Evolutionary conservation across 2,888 invertebrate species (phyloP).

Genomic region (Hemithea aestivaria): DNA sequence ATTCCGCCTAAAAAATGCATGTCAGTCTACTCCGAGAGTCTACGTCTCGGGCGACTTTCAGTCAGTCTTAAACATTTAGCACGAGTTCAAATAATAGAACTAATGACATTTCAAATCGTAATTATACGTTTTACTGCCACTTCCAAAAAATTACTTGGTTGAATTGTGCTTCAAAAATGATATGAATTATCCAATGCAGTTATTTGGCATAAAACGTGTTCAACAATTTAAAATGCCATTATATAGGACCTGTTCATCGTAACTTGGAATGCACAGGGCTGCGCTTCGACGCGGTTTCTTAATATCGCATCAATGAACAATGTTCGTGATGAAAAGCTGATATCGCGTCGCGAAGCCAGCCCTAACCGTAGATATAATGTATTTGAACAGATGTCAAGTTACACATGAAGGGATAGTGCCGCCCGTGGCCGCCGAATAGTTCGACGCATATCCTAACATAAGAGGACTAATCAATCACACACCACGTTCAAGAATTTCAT

Average conservation of each 20-base stretch:
- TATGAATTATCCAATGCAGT: too few relatives aligned
- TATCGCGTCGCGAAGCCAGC: constrained; percentile 10
- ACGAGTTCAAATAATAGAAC: constrained; percentile 35
- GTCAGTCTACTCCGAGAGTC: constrained; percentile 54
- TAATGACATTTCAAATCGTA: too few relatives aligned
- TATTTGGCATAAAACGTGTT: too few relatives aligned
- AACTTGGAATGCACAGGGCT: constrained; percentile 30
- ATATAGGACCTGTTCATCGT: constrained; percentile 31
- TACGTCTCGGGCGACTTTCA: constrained; percentile 46
- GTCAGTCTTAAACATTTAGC: constrained; percentile 60
- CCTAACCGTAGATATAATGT: constrained; percentile 16
- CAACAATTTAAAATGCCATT: too few relatives aligned
- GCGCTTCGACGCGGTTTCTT: constrained; percentile 14
- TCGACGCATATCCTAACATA: constrained; percentile 28
- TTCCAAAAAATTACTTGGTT: too few relatives aligned
- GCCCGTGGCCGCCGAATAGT: constrained; percentile 24
- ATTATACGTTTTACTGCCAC: too few relatives aligned
- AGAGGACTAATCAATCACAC: constrained; percentile 73
- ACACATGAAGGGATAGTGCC: constrained; percentile 51
- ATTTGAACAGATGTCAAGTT: constrained; percentile 69
- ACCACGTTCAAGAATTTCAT: constrained; percentile 73
- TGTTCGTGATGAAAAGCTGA: constrained; percentile 8
- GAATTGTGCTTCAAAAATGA: too few relatives aligned
- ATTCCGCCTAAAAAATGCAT: constrained; percentile 64
- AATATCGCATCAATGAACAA: neutral